phyloP scores from a whole-genome alignment of 2,797 vertebrate genomes.

The Tragelaphus oryx region DNA sequence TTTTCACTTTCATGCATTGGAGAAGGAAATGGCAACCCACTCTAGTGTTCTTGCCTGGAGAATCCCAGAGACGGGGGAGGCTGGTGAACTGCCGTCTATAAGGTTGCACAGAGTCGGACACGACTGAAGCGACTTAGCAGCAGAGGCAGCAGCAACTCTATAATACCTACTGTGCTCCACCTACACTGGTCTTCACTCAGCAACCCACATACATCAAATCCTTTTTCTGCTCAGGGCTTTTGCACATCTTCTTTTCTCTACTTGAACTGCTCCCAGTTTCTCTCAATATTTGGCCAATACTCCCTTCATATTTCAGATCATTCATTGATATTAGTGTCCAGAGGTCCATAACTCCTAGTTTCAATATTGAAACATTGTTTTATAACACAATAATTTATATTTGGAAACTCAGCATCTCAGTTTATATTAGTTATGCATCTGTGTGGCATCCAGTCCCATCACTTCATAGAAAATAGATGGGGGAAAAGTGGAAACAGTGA shows the following conservation, averaged over 20 bases:
- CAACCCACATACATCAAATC: not conserved
- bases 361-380: not conserved
- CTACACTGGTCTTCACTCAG: not conserved
- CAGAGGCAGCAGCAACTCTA: not conserved
- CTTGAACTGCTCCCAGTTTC: too few relatives aligned
- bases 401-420: not conserved
- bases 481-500: not conserved
- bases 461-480: not conserved
- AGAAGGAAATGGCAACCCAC: too few relatives aligned
- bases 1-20: too few relatives aligned
- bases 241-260: not conserved
- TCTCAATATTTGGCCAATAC: not conserved
- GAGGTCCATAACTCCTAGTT: not conserved
- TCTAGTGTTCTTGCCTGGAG: too few relatives aligned
- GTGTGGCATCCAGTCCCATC: not conserved
- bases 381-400: not conserved
- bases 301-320: not conserved
- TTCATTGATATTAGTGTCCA: not conserved
- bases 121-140: too few relatives aligned
- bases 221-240: not conserved
- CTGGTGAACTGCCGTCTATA: too few relatives aligned
- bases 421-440: not conserved
- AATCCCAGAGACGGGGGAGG: too few relatives aligned
- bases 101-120: too few relatives aligned
- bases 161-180: not conserved